phyloP scores from a whole-genome alignment of 2,797 vertebrate species.

The Pampus argenteus region DNA sequence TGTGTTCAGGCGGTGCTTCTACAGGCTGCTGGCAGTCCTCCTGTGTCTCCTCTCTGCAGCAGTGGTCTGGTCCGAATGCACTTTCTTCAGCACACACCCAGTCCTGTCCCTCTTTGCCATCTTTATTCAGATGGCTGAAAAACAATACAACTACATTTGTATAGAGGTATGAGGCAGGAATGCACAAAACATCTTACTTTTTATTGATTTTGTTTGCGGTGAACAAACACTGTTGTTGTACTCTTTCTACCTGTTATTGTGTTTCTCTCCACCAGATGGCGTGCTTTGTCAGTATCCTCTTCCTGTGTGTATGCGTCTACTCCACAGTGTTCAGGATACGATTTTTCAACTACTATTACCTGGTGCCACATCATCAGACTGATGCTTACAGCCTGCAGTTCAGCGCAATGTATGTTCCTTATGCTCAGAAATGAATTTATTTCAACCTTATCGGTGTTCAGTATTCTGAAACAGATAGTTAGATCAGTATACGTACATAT shows the following conservation, averaged over 20 bases:
- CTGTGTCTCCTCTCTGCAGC: slow-evolving; percentile 89
- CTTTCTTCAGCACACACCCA: slow-evolving; percentile 93
- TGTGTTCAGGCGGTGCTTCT: slow-evolving; percentile 88
- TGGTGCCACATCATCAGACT: slow-evolving; percentile 96
- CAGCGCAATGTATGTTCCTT: slow-evolving; percentile 92
- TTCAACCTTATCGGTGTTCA: not conserved
- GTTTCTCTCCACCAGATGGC: slow-evolving; percentile 86
- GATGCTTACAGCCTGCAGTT: slow-evolving; percentile 97
- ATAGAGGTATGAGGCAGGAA: slow-evolving; percentile 91
- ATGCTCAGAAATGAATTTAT: slow-evolving; percentile 1
- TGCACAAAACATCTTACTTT: not conserved
- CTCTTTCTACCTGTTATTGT: slow-evolving; percentile 21
- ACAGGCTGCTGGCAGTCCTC: slow-evolving; percentile 87
- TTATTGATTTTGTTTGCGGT: too few species aligned
- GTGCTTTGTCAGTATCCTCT: slow-evolving; percentile 94
- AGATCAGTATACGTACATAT: not conserved
- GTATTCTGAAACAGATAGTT: not conserved
- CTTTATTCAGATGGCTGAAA: slow-evolving; percentile 93
- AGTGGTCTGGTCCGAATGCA: slow-evolving; percentile 97
- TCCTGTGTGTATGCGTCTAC: slow-evolving; percentile 95
- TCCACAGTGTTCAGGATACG: slow-evolving; percentile 96
- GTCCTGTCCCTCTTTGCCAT: slow-evolving; percentile 94
- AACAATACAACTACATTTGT: slow-evolving; percentile 92
- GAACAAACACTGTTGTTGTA: not conserved
- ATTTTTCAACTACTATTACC: slow-evolving; percentile 95